Base-by-base conservation (phyloP, 2,797 vertebrate species). In the Anguilla obscura region DNA sequence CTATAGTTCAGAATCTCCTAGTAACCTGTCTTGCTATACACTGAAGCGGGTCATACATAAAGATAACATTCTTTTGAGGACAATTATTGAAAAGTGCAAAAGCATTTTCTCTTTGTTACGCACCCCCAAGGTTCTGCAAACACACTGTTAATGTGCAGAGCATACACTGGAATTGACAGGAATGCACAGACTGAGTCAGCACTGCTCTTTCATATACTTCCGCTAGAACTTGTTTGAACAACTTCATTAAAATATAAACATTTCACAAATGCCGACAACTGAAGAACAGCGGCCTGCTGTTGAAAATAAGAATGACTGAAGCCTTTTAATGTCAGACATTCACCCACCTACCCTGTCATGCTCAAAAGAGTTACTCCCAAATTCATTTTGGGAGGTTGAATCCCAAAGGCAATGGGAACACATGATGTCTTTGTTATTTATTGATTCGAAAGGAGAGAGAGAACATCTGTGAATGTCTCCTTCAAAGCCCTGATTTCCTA, bases 401-500 rank as follows among this genome's bases (percentile, higher is more conserved):
- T 89, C 84, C 76, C 86, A 85, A 45, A 45, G 66, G 86, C 84
- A 83, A 90, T 71, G 85, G 87, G 88, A 90, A 89, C 89, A 87
- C 69, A 87, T 87, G 82, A 88, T 58, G 87, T 90, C 79, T 87
- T 58, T 79, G 85, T 88, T 89, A 86, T 86, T 87, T 87, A 88
- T 89, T 90, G 88, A 87, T 88, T 88, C 88, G 54, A 86, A 90
- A 87, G 88, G 86, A 69, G 54, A 24, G 66, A 84, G 45, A 89
- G 84, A 90, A 89, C 87, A 89, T 88, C 91, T 89, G 84, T 87
- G 89, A 82, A 45, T 82, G 83, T 56, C 88, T 88, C 74, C 84
- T 86, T 87, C 89, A 91, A 71, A 89, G 76, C 40, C 12, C 50
- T 40, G 82, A 86, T 87, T 88, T 89, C 85, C 85, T 52, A 88